These are phyloP conservation scores for Dichetophora obliterata DNA, from an alignment of 2,888 invertebrate species.

Conservation along the genomic window DNA sequence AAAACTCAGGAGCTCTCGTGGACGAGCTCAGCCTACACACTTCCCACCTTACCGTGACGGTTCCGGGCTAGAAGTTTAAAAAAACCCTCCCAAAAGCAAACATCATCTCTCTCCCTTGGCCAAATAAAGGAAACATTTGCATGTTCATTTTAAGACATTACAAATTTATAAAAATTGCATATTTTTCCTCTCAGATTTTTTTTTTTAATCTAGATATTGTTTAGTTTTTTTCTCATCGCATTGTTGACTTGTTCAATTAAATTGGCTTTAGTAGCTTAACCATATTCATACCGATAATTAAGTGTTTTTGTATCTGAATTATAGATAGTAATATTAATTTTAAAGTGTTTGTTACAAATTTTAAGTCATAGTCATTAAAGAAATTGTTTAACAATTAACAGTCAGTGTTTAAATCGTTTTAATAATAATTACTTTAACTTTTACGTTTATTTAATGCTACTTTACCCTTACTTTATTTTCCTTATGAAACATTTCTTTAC, in stretches of 20 bases:
- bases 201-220: slow-evolving; percentile 48
- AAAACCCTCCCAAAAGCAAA: no score
- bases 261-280: slow-evolving; percentile 53
- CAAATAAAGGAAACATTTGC: no score
- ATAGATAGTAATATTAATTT: slow-evolving; percentile 39
- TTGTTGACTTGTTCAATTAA: slow-evolving; percentile 32
- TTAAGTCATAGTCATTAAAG: slow-evolving; percentile 58
- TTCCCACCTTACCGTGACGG: no score
- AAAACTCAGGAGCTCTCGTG: no score
- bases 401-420: slow-evolving; percentile 65
- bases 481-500: slow-evolving; percentile 36
- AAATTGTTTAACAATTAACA: slow-evolving; percentile 71
- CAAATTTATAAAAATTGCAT: no score
- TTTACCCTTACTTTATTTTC: slow-evolving; percentile 36
- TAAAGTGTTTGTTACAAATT: slow-evolving; percentile 52
- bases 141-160: no score
- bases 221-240: slow-evolving; percentile 39
- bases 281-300: slow-evolving; percentile 50
- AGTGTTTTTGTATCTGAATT: slow-evolving; percentile 42
- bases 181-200: no score
- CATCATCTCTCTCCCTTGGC: no score
- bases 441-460: slow-evolving; percentile 51
- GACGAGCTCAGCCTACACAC: no score
- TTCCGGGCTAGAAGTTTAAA: no score
- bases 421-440: slow-evolving; percentile 54